Conservation (phyloP, 1,140 invertebrate species). For the Magallana gigas region DNA sequence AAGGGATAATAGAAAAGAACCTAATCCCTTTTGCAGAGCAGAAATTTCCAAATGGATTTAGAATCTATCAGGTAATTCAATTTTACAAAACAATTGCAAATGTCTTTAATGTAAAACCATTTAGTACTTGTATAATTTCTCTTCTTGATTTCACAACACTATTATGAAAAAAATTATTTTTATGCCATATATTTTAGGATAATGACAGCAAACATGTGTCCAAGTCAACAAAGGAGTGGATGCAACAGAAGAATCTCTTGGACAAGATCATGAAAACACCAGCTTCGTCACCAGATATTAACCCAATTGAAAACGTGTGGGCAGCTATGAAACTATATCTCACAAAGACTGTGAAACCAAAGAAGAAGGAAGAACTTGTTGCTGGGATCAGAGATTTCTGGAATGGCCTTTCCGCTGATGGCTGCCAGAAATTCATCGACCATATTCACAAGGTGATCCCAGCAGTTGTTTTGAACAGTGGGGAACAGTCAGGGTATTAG, state of each 20-base stretch:
- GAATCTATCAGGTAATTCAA: neutral
- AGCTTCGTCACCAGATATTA: conserved; percentile 55
- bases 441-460: conserved; percentile 44
- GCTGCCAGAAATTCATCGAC: conserved; percentile 21
- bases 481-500: conserved; percentile 33
- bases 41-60: neutral
- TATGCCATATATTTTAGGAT: conserved; percentile 26
- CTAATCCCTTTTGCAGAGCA: neutral
- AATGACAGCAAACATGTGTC: conserved; percentile 44
- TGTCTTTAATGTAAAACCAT: too few species aligned
- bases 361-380: conserved; percentile 43
- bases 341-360: conserved; percentile 28
- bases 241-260: conserved; percentile 16
- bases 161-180: too few species aligned
- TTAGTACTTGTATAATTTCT: too few species aligned
- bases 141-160: too few species aligned
- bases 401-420: neutral
- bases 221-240: conserved; percentile 31
- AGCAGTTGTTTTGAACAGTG: neutral
- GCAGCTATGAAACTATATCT: neutral
- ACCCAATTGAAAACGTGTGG: conserved; percentile 56
- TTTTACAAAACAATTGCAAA: too few species aligned
- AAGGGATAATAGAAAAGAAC: neutral
- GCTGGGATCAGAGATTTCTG: conserved; percentile 39
- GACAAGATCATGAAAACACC: neutral